Percentiles rank a stretch among this genome's conserved stretches.
Evolutionary conservation across 2,888 invertebrate species (phyloP).

Genomic region (Plagiodera versicolora): DNA sequence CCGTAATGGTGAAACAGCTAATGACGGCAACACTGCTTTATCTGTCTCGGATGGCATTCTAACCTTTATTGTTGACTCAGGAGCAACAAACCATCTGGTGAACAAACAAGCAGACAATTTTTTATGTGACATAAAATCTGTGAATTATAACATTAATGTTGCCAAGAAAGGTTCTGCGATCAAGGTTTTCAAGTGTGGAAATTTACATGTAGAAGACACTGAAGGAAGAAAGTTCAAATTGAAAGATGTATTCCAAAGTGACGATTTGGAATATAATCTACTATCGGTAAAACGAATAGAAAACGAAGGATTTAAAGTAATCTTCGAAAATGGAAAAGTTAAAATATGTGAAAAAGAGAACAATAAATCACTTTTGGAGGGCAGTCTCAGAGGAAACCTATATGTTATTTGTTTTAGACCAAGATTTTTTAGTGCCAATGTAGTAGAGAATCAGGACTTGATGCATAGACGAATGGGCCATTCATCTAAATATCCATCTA

Average conservation of each 20-base stretch:
- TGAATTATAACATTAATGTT: slow-evolving; percentile 3
- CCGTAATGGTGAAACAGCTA: background rate
- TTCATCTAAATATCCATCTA: background rate
- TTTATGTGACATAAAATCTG: slow-evolving; percentile 1
- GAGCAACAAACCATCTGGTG: slow-evolving; percentile 2
- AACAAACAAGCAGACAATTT: background rate
- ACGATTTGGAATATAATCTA: slow-evolving; percentile 5
- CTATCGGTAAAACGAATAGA: slow-evolving; percentile 1
- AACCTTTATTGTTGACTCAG: slow-evolving; percentile 1
- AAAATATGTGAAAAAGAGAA: slow-evolving; percentile 4
- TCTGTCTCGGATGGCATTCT: background rate
- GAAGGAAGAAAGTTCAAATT: background rate
- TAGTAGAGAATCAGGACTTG: background rate
- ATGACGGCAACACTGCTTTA: background rate
- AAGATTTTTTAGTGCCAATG: background rate
- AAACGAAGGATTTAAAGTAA: background rate
- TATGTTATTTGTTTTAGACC: background rate
- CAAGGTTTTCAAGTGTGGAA: slow-evolving; percentile 2
- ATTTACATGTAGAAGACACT: slow-evolving; percentile 3
- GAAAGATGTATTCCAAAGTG: slow-evolving; percentile 3
- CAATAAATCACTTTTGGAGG: background rate
- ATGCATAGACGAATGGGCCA: background rate
- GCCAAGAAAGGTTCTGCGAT: background rate
- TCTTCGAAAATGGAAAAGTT: background rate
- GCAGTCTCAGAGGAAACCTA: background rate